phyloP scores from a whole-genome alignment of 2,888 invertebrate species.

The Oithona nana region DNA sequence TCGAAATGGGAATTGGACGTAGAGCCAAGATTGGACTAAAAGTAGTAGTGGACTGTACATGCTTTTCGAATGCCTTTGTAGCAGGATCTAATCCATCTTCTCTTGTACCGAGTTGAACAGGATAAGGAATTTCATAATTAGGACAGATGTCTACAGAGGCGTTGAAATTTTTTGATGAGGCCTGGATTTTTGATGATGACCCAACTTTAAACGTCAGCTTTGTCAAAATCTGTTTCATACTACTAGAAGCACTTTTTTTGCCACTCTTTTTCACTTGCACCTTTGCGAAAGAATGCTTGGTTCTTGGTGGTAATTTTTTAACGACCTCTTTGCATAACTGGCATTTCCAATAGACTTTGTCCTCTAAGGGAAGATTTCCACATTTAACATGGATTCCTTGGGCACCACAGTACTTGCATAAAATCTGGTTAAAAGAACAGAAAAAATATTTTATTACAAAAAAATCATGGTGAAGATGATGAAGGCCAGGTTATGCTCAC shows the following conservation, averaged over 20 bases:
- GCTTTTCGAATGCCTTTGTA: too few species aligned
- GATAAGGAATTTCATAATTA: background rate
- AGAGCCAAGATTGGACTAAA: too few species aligned
- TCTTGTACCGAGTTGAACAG: background rate
- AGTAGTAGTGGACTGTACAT: too few species aligned
- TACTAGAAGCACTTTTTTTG: background rate
- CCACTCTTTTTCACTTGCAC: background rate
- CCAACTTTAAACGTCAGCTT: background rate
- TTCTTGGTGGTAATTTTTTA: background rate
- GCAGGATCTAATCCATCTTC: too few species aligned
- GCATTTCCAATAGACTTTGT: background rate
- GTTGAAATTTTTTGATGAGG: background rate
- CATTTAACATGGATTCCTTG: conserved; percentile 36
- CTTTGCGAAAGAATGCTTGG: background rate
- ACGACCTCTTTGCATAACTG: background rate
- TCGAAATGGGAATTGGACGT: too few species aligned
- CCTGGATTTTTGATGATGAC: background rate
- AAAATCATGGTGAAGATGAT: background rate
- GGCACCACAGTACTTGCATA: conserved; percentile 38
- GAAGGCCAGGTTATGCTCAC: conserved; percentile 21
- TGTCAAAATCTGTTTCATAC: background rate
- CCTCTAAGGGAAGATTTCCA: conserved; percentile 21
- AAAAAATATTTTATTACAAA: background rate
- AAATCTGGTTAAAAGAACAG: conserved; percentile 17
- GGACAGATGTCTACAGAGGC: background rate